phyloP scores from a whole-genome alignment of 2,888 invertebrate genomes.

The Sarcophaga caerulescens region DNA sequence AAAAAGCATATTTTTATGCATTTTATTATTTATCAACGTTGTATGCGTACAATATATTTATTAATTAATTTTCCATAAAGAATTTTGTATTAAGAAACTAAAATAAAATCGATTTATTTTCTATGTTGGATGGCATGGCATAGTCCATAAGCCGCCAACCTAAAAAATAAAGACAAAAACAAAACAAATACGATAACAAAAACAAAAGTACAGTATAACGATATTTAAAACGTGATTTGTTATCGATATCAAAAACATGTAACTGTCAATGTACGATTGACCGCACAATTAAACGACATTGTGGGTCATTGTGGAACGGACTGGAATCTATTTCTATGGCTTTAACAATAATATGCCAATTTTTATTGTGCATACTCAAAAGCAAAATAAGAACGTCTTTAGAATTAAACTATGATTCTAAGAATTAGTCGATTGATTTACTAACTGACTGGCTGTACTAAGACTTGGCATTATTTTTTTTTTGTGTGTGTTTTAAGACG shows the following conservation, averaged over 20 bases:
- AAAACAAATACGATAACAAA: background rate
- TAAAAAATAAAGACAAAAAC: background rate
- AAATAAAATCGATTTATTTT: background rate
- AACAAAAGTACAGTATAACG: background rate
- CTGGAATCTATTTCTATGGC: background rate
- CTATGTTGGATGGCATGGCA: background rate
- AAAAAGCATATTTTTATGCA: conserved; percentile 41
- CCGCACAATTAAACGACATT: conserved; percentile 30
- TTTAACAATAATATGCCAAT: background rate
- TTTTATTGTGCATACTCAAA: background rate
- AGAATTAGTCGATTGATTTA: conserved; percentile 29
- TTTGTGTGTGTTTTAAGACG: conserved; percentile 22
- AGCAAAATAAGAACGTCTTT: background rate
- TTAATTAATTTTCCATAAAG: conserved; percentile 39
- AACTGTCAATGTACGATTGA: conserved; percentile 60
- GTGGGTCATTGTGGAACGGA: conserved; percentile 57
- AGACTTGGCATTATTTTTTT: conserved; percentile 27
- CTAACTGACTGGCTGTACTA: conserved; percentile 40
- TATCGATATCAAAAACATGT: conserved; percentile 28
- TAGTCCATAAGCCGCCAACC: background rate
- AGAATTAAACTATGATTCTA: conserved; percentile 49
- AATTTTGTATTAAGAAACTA: background rate
- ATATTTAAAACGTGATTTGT: conserved; percentile 49
- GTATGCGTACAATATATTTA: background rate
- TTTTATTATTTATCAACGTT: conserved; percentile 21